Conservation (phyloP, 2,797 vertebrate species). For the Todus mexicanus region DNA sequence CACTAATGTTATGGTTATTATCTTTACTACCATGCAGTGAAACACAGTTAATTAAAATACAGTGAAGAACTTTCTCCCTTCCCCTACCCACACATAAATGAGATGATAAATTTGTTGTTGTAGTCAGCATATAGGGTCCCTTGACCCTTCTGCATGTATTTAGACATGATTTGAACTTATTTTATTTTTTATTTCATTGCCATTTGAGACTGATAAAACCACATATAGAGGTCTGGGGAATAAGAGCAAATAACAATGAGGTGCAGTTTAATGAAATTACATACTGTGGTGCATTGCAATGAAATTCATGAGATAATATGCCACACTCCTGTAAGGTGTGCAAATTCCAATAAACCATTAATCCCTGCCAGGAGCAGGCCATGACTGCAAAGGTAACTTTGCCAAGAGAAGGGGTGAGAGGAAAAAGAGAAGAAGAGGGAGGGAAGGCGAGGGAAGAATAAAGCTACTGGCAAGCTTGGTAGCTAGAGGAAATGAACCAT, state of each 20-base stretch:
- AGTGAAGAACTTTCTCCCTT: constrained; percentile 32
- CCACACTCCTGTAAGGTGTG: not conserved
- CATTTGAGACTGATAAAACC: constrained; percentile 38
- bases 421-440: not conserved
- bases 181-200: constrained; percentile 18
- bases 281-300: not conserved
- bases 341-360: constrained; percentile 43
- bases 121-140: constrained; percentile 27
- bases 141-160: constrained; percentile 34
- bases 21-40: constrained; percentile 38
- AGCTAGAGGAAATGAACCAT: not conserved
- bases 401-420: not conserved
- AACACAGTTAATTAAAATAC: constrained; percentile 70
- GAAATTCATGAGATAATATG: not conserved
- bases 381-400: constrained; percentile 44
- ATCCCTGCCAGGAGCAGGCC: constrained; percentile 14
- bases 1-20: constrained; percentile 61
- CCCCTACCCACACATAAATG: constrained; percentile 1
- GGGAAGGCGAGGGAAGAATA: not conserved
- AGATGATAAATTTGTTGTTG: constrained; percentile 48
- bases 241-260: constrained; percentile 6
- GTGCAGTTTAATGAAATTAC: constrained; percentile 38
- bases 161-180: constrained; percentile 24
- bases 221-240: not conserved
- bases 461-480: not conserved